These are phyloP conservation scores for Drosophila baimaii DNA, from an alignment of 1,140 invertebrate genomes.

Conservation along the genomic window DNA sequence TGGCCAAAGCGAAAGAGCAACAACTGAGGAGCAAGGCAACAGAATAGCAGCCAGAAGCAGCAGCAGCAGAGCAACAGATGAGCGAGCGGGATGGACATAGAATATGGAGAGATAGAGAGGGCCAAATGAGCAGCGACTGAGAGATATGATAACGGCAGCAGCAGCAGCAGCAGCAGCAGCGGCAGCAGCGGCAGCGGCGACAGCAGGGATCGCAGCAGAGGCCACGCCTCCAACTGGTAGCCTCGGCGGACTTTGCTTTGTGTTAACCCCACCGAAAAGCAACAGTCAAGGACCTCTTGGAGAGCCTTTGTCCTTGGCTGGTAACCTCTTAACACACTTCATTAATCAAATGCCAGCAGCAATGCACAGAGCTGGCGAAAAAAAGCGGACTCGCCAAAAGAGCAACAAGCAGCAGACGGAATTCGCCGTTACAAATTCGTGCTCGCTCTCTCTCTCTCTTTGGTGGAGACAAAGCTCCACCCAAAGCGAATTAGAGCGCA, in stretches of 20 bases:
- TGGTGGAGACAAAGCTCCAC: slow-evolving; percentile 67
- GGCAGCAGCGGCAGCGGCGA: slow-evolving; percentile 13
- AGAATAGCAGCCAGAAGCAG: slow-evolving; percentile 5
- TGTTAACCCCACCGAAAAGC: slow-evolving; percentile 42
- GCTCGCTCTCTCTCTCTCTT: slow-evolving; percentile 13
- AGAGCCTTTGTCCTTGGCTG: slow-evolving; percentile 74
- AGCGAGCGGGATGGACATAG: slow-evolving; percentile 65
- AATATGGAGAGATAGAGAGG: slow-evolving; percentile 64
- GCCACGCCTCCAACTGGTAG: slow-evolving; percentile 56
- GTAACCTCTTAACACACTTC: slow-evolving; percentile 84
- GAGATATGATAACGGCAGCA: slow-evolving; percentile 44
- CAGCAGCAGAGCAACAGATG: slow-evolving; percentile 47
- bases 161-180: slow-evolving; percentile 20
- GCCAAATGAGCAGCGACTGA: slow-evolving; percentile 68
- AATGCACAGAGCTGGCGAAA: slow-evolving; percentile 41
- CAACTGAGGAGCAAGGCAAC: slow-evolving; percentile 15
- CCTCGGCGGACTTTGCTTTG: slow-evolving; percentile 16
- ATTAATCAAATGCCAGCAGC: slow-evolving; percentile 76
- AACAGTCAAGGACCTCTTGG: slow-evolving; percentile 70
- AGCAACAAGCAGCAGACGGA: slow-evolving; percentile 35
- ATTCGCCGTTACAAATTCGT: slow-evolving; percentile 57
- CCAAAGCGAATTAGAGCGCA: slow-evolving; percentile 60
- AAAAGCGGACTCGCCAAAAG: slow-evolving; percentile 27
- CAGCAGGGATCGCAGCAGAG: slow-evolving; percentile 25
- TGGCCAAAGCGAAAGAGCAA: slow-evolving; percentile 68